Evolutionary conservation across 2,113 vertebrate genomes (phyloP).

Genomic region (Lanius collurio): DNA sequence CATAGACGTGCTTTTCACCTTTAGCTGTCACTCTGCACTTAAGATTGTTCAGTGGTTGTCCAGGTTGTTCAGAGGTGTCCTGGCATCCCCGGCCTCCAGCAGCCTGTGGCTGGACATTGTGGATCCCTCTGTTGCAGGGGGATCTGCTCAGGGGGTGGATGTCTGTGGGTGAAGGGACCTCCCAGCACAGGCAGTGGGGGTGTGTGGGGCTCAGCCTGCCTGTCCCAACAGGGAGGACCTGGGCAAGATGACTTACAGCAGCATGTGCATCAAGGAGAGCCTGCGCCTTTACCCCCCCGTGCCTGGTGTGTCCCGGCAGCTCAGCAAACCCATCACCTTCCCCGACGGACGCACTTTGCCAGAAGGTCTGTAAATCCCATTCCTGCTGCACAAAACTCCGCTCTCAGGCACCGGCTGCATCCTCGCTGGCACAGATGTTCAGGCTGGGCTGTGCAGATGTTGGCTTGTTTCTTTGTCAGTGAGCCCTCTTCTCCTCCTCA

Average conservation of each 20-base stretch:
- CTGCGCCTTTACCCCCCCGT: slow-evolving; percentile 85
- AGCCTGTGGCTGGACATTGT: not conserved
- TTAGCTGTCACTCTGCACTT: not conserved
- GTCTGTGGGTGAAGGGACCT: not conserved
- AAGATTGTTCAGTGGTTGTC: not conserved
- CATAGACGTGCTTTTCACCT: not conserved
- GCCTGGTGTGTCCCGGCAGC: slow-evolving; percentile 73
- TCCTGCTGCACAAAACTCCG: not conserved
- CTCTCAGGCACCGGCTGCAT: not conserved
- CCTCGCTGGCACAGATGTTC: accelerated
- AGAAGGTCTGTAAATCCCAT: slow-evolving; percentile 72
- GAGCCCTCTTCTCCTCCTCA: not conserved
- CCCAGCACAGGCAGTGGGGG: accelerated
- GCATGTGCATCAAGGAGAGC: slow-evolving; percentile 92
- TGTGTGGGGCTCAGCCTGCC: not conserved
- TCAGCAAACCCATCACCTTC: slow-evolving; percentile 84
- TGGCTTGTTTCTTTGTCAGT: not conserved
- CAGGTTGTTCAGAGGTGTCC: not conserved
- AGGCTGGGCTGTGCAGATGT: not conserved
- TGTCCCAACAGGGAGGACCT: slow-evolving; percentile 83
- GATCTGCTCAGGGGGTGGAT: not conserved
- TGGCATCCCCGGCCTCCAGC: not conserved
- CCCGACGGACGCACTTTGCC: slow-evolving; percentile 83
- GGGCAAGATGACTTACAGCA: slow-evolving; percentile 84
- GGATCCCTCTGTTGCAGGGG: not conserved